Evolutionary conservation across 2,797 vertebrate genomes (phyloP).

Genomic region (Odontamblyopus rebecca): DNA sequence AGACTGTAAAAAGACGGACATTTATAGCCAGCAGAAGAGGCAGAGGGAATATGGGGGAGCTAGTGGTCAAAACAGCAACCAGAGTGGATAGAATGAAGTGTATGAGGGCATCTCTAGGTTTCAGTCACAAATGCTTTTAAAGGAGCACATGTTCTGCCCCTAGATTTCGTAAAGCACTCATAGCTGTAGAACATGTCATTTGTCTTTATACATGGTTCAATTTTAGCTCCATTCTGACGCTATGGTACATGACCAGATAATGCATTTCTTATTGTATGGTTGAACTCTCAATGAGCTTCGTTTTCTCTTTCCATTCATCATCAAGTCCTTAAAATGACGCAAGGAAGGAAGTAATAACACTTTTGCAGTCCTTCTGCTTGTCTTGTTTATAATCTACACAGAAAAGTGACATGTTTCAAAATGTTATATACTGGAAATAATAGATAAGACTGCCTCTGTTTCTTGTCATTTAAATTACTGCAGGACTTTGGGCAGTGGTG

Average conservation of each 20-base stretch:
- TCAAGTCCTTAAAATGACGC: not conserved
- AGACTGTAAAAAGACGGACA: conserved; percentile 68
- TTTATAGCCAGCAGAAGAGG: conserved; percentile 56
- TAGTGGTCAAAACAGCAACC: conserved; percentile 60
- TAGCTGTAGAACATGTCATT: not conserved
- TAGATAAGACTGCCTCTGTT: not conserved
- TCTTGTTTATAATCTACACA: not conserved
- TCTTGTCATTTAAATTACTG: too few species aligned
- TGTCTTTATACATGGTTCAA: not conserved
- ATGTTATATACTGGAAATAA: not conserved
- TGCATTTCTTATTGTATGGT: not conserved
- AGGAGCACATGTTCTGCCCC: conserved; percentile 5
- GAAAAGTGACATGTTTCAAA: not conserved
- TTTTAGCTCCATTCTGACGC: not conserved
- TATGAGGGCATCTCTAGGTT: conserved; percentile 18
- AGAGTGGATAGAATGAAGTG: conserved; percentile 50
- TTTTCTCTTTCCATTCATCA: conserved; percentile 4
- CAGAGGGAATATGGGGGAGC: conserved; percentile 37
- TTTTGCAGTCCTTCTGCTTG: conserved; percentile 3
- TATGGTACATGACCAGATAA: not conserved
- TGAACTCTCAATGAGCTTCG: not conserved
- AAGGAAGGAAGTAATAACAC: not conserved
- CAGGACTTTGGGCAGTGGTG: too few species aligned
- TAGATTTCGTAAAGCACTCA: conserved; percentile 14
- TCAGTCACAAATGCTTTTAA: conserved; percentile 33